A percentile compares a stretch with the other conserved stretches of the same genome.
These are phyloP conservation scores for Spheniscus mendiculus DNA, from an alignment of 2,113 vertebrate species.

Conservation along the genomic window DNA sequence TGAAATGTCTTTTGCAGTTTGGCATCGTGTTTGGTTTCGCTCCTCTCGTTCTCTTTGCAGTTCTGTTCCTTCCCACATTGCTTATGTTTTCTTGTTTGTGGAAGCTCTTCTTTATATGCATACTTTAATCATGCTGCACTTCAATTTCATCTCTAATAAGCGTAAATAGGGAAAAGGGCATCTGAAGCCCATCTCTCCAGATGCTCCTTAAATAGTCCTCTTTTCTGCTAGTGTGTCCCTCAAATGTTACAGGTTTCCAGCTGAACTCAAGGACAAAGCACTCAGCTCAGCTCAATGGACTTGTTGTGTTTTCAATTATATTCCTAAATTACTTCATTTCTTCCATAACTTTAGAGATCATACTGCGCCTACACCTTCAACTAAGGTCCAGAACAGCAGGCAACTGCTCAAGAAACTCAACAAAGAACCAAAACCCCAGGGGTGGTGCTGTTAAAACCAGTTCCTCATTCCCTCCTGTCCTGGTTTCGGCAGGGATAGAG, in stretches of 20 bases:
- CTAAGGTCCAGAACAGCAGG: neutral
- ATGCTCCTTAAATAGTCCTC: neutral
- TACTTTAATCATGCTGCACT: constrained; percentile 30
- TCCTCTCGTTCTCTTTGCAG: constrained; percentile 59
- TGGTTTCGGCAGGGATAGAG: too few relatives aligned
- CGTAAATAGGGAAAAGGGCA: constrained; percentile 13
- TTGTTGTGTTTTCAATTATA: neutral
- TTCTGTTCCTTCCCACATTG: constrained; percentile 70
- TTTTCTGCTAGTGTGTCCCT: neutral
- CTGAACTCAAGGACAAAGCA: neutral
- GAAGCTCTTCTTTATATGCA: constrained; percentile 49
- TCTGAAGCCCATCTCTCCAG: neutral
- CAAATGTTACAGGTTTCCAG: neutral
- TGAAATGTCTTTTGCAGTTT: constrained; percentile 70
- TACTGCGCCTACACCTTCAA: neutral
- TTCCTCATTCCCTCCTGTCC: neutral
- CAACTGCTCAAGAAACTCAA: neutral
- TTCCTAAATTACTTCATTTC: neutral
- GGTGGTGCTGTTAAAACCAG: neutral
- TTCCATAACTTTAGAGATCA: neutral
- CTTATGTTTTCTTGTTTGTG: constrained; percentile 70
- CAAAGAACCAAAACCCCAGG: neutral
- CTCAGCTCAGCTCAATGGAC: neutral
- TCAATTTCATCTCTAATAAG: constrained; percentile 15
- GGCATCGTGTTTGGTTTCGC: constrained; percentile 19